These are phyloP conservation scores for Epicampocera succincta DNA, from an alignment of 2,888 invertebrate genomes.

Conservation along the genomic window DNA sequence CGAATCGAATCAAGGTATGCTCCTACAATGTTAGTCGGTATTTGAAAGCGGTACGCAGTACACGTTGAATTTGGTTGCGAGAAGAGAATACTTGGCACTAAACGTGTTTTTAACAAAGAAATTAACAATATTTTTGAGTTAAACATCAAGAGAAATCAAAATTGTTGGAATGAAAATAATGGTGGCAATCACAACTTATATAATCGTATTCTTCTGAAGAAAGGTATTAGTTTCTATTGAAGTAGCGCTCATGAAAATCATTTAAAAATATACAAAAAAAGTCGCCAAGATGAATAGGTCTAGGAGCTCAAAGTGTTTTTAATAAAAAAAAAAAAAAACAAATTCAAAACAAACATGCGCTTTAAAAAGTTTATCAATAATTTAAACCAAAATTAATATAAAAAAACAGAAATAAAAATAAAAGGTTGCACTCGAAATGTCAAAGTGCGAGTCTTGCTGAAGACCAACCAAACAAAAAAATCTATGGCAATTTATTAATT, in stretches of 20 bases:
- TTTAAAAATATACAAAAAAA: too few relatives aligned
- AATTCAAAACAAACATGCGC: not conserved
- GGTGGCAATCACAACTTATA: not conserved
- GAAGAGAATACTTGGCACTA: too few relatives aligned
- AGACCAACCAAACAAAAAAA: too few relatives aligned
- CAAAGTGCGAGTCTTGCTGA: not conserved
- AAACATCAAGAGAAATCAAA: not conserved
- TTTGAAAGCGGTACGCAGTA: constrained; percentile 47
- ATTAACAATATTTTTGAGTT: too few relatives aligned
- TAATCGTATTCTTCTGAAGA: too few relatives aligned
- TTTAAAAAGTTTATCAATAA: constrained; percentile 2
- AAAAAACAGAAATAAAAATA: not conserved
- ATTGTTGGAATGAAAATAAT: not conserved
- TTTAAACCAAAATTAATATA: not conserved
- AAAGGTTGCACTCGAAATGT: constrained; percentile 4
- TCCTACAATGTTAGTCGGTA: constrained; percentile 44
- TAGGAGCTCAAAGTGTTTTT: too few relatives aligned
- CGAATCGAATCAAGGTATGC: constrained; percentile 21
- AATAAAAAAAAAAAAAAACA: too few relatives aligned
- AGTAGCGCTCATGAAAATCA: not conserved
- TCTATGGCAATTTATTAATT: too few relatives aligned
- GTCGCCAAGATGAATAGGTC: too few relatives aligned
- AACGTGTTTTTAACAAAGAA: too few relatives aligned
- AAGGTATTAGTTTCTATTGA: not conserved
- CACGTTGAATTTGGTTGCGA: constrained; percentile 24